phyloP scores from a whole-genome alignment of 2,888 invertebrate species.

The Schizaphis graminum region DNA sequence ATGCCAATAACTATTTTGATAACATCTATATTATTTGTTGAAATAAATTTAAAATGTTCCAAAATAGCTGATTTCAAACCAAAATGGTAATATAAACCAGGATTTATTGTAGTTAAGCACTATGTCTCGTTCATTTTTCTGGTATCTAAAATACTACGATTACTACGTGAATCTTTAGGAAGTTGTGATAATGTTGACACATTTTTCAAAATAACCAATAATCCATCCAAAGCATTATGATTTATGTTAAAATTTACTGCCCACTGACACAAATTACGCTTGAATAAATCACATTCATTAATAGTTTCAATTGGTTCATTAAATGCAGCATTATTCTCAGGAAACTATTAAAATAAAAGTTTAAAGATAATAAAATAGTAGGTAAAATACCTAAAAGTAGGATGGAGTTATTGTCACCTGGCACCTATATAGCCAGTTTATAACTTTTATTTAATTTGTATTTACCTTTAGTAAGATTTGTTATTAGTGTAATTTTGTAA shows the following conservation, averaged over 20 bases:
- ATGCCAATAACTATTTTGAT: no score
- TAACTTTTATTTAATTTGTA: no score
- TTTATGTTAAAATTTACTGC: not conserved
- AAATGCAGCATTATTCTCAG: constrained; percentile 1
- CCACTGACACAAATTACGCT: not conserved
- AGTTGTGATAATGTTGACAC: not conserved
- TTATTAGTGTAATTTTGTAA: no score
- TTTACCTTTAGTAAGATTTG: no score
- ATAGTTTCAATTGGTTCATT: not conserved
- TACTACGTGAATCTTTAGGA: not conserved
- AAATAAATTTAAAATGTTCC: constrained; percentile 1
- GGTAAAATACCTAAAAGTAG: no score
- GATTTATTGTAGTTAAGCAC: not conserved
- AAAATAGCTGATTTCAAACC: constrained; percentile 5
- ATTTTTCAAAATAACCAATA: not conserved
- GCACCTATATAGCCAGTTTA: no score
- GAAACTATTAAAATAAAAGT: not conserved
- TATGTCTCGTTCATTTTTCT: not conserved
- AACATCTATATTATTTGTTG: no score
- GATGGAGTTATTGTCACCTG: no score
- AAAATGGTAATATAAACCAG: no score
- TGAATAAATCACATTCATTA: not conserved
- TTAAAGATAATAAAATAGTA: no score
- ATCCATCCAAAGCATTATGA: constrained; percentile 13
- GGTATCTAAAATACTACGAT: no score